Evolutionary conservation across 2,888 invertebrate species (phyloP), one percentile per base, ranked within the genome.

Genomic region (Blera fallax): DNA sequence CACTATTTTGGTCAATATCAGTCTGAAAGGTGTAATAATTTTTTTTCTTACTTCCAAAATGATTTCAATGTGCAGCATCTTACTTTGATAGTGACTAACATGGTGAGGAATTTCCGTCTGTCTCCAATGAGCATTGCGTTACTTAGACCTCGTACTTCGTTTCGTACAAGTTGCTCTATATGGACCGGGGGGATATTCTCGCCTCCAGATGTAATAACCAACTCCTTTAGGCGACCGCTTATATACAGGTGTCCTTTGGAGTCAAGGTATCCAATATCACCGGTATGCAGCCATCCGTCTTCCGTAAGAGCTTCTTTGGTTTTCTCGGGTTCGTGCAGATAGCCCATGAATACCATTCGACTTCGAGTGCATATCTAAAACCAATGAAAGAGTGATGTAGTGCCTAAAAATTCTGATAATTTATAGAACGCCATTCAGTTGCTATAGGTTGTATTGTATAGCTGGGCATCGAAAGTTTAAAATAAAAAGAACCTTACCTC

Each of bases 151-250:
- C 96, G 94, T 40, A 98, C 92, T 90, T 96, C 95, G 0, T 94
- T 92, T 89, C 96, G 95, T 5, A 98, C 94, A 32, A 93, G 91
- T 88, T 96, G 95, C 92, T 98, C 98, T 87, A 98, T 96, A 34
- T 95, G 94, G 24, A 96, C 95, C 0, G 98, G 98, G 1, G 98
- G 94, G 89, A 97, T 94, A 91, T 98, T 98, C 93, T 98, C 98
- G 5, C 98, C 98, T 8, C 98, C 98, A n/a, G 98, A 97, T 2
- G 98, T 98, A 88, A 98, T 98, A 24, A 98, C 93, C 29, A 98
- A 89, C 91, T 98, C 98, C 94, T 94, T 94, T 52, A 94, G 93
- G 87, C 94, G 93, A 72, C 97, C 97, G 16, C 96, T 97, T 77
- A 97, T 94, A 87, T 94, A 95, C 0, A 97, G 89, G 89, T 94